A percentile compares a stretch with the other conserved stretches of the same genome.
Conservation (phyloP, 2,888 invertebrate species). For the Melikaiella ostensackeni region DNA sequence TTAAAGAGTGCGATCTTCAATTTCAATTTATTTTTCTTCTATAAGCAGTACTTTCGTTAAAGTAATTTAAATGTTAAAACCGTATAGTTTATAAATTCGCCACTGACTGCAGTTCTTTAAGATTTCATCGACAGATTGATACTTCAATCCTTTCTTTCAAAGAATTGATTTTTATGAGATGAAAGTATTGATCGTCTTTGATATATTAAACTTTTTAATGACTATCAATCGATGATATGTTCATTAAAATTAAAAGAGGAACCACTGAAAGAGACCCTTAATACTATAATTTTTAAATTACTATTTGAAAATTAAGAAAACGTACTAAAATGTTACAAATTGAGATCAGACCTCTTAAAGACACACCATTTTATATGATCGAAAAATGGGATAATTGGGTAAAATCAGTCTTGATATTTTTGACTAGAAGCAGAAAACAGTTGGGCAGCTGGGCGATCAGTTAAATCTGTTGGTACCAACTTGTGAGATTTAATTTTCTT, state of each 20-base stretch:
- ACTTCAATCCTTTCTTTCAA: not conserved
- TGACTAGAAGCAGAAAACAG: not conserved
- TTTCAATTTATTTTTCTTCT: not conserved
- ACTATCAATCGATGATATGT: slow-evolving; percentile 32
- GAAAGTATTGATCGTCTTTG: slow-evolving; percentile 7
- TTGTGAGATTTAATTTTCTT: not conserved
- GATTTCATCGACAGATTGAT: not conserved
- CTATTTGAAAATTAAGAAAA: not conserved
- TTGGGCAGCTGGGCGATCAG: not conserved
- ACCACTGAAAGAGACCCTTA: not conserved
- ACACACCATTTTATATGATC: not conserved
- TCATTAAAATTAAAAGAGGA: not conserved
- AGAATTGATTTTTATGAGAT: not conserved
- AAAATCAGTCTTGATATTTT: not conserved
- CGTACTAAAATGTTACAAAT: not conserved
- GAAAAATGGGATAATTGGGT: not conserved
- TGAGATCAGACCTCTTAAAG: not conserved
- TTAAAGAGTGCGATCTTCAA: not conserved
- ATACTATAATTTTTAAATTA: not conserved
- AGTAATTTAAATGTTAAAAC: not conserved
- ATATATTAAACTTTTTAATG: not conserved
- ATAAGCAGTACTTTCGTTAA: no score
- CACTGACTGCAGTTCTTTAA: not conserved
- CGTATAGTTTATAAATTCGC: not conserved
- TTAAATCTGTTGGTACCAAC: not conserved